Evolutionary conservation across 2,888 invertebrate species (phyloP).

Genomic region (Bugulina stolonifera): DNA sequence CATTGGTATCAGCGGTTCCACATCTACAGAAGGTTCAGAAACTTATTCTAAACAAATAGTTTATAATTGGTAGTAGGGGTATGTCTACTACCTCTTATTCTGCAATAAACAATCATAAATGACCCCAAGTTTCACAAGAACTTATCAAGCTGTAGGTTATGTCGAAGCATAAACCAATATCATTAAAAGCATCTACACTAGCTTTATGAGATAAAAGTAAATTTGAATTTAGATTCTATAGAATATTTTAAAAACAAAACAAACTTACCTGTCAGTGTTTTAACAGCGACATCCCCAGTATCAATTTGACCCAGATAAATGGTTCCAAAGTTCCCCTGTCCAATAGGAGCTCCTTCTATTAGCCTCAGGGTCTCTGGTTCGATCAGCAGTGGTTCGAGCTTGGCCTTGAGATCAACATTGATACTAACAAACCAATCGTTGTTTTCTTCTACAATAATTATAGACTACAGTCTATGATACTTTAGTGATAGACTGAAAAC

Average conservation of each 20-base stretch:
- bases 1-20: background rate
- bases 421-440: conserved; percentile 11
- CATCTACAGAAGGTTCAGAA: conserved; percentile 11
- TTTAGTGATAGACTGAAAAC: no score
- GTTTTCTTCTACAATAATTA: conserved; percentile 7
- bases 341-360: background rate
- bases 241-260: background rate
- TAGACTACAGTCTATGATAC: no score
- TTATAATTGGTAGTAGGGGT: no score
- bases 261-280: conserved; percentile 12
- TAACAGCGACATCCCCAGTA: background rate
- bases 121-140: no score
- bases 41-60: no score
- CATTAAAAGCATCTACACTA: no score
- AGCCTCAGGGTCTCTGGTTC: background rate
- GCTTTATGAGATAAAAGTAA: no score
- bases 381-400: conserved; percentile 1
- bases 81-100: no score
- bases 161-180: no score
- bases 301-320: conserved; percentile 3
- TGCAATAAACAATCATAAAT: no score
- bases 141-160: no score
- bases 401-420: conserved; percentile 10
- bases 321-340: conserved; percentile 15
- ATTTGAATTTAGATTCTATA: background rate